Base-by-base conservation (phyloP, 2,888 invertebrate species). In the Bhutanitis thaidina region DNA sequence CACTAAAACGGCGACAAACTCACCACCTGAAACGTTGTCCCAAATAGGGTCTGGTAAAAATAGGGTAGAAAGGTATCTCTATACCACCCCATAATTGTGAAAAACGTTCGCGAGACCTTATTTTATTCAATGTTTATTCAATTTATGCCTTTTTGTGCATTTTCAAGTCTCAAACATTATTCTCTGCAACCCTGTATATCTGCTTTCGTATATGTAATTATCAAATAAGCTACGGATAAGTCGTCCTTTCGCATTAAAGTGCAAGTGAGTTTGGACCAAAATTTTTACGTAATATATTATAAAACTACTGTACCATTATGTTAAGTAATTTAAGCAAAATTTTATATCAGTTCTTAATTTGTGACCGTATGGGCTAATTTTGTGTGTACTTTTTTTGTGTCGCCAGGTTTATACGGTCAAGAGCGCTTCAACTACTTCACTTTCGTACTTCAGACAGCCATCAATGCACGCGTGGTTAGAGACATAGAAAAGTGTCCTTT, bases 401-500 rank as follows among this genome's bases (percentile, higher is more conserved):
- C 43, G 20, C 34, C n/a, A 47, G 32, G 40, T 20, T 7, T 25
- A 48, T 37, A 20, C 47, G 40, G 44, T 46, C 38, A 49, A 57
- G 58, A 49, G 58, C 52, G 30, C 53, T 57, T 49, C 16, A 44
- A 46, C 48, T 56, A 56, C 20, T 46, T 39, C 59, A 59, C 57
- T 59, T 61, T 57, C 57, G 39, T 47, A 47, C 43, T 51, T 49
- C 43, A 41, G 49, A 27, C 27, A 8, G 27, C 55, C 56, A 57
- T 56, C 50, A 54, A 38, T 27, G 45, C 38, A 58, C 60, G 61
- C 52, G 38, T 50, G 57, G 58, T 48, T 58, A 41, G 58, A 57
- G 51, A 58, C 53, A 45, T 45, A 52, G 56, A 61, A 55, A 56
- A 63, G 59, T 63, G 60, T 64, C 57, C 43, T 52, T 20, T 29